Evolutionary conservation across 1,140 invertebrate species (phyloP).

Genomic region (Drosophila pallidifrons): DNA sequence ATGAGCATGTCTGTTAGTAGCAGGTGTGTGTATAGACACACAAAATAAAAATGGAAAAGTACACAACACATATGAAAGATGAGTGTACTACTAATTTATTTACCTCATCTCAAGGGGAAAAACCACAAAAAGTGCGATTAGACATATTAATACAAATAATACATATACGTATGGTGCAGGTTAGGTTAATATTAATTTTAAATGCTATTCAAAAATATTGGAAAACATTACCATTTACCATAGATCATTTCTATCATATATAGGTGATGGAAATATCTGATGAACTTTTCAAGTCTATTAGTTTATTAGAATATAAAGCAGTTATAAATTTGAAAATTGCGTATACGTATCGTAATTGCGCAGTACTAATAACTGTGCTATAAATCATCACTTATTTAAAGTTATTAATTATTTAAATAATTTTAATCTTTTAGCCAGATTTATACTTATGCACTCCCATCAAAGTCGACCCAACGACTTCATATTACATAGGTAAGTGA

Average conservation of each 20-base stretch:
- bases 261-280: too few relatives aligned
- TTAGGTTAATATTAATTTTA: too few relatives aligned
- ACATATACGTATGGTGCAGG: too few relatives aligned
- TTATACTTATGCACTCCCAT: conserved; percentile 94
- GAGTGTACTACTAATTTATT: not conserved
- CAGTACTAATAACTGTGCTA: not conserved
- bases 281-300: too few relatives aligned
- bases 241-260: too few relatives aligned
- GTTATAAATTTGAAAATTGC: too few relatives aligned
- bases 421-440: conserved; percentile 89
- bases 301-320: too few relatives aligned
- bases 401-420: not conserved
- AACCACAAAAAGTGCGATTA: not conserved
- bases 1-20: conserved; percentile 14
- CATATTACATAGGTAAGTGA: conserved; percentile 91
- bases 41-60: not conserved
- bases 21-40: not conserved
- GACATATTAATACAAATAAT: too few relatives aligned
- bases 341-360: not conserved
- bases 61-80: not conserved
- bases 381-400: not conserved
- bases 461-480: conserved; percentile 89
- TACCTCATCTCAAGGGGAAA: not conserved
- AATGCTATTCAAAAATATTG: too few relatives aligned
- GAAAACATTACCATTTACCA: too few relatives aligned